Evolutionary conservation across 2,113 vertebrate species (phyloP).

Genomic region (Tyrannus savana): DNA sequence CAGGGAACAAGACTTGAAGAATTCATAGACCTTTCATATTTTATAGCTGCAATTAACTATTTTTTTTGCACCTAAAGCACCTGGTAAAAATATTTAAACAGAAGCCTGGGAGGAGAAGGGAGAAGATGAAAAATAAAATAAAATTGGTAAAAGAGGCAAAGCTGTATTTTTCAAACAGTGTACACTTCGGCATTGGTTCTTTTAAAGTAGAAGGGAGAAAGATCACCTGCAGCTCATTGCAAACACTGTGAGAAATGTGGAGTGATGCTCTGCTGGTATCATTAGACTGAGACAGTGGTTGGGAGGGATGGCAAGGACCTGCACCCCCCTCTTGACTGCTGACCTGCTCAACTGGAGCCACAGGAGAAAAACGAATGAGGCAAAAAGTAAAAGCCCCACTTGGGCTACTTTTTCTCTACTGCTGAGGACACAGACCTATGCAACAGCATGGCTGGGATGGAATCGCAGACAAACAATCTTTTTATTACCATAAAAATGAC

Average conservation of each 20-base stretch:
- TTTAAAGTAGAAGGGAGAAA: neutral
- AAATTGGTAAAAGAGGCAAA: neutral
- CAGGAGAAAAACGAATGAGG: neutral
- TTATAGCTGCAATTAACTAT: neutral
- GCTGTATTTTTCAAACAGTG: neutral
- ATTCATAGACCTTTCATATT: neutral
- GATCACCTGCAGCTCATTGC: neutral
- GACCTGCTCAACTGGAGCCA: neutral
- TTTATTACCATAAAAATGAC: conserved; percentile 62
- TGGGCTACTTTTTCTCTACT: neutral
- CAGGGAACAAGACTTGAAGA: neutral
- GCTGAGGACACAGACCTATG: neutral
- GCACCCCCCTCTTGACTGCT: neutral
- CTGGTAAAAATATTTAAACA: neutral
- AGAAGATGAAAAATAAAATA: neutral
- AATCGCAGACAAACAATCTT: neutral
- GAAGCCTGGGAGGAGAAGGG: neutral
- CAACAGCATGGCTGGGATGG: neutral
- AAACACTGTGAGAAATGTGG: neutral
- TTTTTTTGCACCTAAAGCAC: neutral
- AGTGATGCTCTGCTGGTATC: neutral
- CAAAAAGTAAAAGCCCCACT: neutral
- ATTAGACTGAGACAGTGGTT: neutral
- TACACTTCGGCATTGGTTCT: neutral
- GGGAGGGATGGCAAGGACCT: neutral